Evolutionary conservation across 2,113 vertebrate genomes (phyloP).

Genomic region (Planiliza haematocheilus): DNA sequence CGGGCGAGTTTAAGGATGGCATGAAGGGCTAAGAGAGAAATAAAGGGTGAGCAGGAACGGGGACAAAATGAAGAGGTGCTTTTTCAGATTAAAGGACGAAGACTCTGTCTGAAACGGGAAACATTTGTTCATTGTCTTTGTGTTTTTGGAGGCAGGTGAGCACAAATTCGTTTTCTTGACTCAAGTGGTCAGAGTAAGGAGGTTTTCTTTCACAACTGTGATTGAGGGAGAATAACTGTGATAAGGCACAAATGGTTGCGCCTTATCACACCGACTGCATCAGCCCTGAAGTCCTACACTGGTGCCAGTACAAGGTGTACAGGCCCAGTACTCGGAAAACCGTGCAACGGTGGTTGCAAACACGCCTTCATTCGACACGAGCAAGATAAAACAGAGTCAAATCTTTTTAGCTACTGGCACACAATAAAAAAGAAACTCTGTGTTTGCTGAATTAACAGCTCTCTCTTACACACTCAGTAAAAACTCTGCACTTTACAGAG

Average conservation of each 20-base stretch:
- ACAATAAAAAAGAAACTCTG: background rate
- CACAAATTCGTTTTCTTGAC: too few relatives aligned
- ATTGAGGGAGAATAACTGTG: too few relatives aligned
- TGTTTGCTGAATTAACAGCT: conserved; percentile 34
- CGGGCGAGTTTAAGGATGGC: background rate
- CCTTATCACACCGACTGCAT: too few relatives aligned
- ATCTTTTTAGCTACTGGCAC: background rate
- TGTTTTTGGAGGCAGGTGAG: background rate
- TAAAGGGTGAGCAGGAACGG: background rate
- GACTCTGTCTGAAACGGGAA: background rate
- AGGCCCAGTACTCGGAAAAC: background rate
- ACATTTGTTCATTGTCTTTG: background rate
- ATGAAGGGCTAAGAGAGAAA: background rate
- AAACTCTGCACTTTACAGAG: conserved; percentile 14
- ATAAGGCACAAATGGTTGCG: background rate
- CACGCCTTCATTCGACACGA: background rate
- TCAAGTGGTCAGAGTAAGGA: too few relatives aligned
- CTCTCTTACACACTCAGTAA: background rate
- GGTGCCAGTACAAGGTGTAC: background rate
- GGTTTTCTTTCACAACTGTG: too few relatives aligned
- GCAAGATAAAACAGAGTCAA: background rate
- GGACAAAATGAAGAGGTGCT: background rate
- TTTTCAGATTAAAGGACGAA: background rate
- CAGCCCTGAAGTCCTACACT: background rate
- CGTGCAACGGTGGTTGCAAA: background rate